These are phyloP conservation scores for Eudorcas thomsonii DNA, from an alignment of 2,113 vertebrate species.

Conservation along the genomic window DNA sequence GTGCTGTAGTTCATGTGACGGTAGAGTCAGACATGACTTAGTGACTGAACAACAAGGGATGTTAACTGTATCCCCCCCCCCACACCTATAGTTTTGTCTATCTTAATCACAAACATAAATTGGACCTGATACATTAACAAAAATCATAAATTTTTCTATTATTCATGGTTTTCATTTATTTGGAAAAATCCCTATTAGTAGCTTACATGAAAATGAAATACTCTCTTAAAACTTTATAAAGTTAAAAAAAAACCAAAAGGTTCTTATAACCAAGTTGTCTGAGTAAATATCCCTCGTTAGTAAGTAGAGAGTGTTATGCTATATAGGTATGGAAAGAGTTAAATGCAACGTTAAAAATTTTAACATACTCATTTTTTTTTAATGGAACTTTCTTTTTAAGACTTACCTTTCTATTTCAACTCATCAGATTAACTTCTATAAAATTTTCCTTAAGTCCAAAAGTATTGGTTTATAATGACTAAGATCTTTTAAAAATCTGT, in stretches of 20 bases:
- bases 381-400: background rate
- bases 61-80: background rate
- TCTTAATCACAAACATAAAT: constrained; percentile 17
- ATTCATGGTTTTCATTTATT: background rate
- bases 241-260: background rate
- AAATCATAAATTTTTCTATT: background rate
- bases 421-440: background rate
- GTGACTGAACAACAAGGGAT: background rate
- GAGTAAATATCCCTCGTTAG: background rate
- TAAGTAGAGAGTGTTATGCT: background rate
- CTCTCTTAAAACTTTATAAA: background rate
- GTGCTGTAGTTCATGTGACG: background rate
- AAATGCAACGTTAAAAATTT: background rate
- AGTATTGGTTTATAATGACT: background rate
- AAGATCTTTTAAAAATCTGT: background rate
- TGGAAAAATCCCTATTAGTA: background rate
- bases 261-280: background rate
- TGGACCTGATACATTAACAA: background rate
- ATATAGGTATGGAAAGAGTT: background rate
- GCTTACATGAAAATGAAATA: background rate
- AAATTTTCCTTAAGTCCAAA: background rate
- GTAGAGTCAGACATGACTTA: background rate
- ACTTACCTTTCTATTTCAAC: constrained; percentile 1
- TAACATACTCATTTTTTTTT: background rate
- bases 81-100: background rate